These are phyloP conservation scores for Antitype chi DNA, from an alignment of 2,888 invertebrate species.

Conservation along the genomic window DNA sequence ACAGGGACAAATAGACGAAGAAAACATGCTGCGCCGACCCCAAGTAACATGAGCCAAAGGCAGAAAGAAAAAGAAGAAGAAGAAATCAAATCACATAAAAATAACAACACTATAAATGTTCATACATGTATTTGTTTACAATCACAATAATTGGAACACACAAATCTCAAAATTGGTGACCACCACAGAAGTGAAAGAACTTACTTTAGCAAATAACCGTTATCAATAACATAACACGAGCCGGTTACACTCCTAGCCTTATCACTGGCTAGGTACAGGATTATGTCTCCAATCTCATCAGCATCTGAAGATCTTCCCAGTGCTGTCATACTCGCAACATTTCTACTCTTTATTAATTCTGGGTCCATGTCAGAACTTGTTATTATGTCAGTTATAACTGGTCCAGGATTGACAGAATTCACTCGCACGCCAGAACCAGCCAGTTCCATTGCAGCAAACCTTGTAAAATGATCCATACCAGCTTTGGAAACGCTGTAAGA, in stretches of 20 bases:
- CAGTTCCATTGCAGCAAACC: conserved; percentile 90
- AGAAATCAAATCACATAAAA: background rate
- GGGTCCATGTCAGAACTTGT: background rate
- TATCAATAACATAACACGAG: conserved; percentile 33
- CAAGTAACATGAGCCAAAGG: too few relatives aligned
- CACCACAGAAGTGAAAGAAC: background rate
- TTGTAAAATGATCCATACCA: conserved; percentile 71
- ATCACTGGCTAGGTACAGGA: conserved; percentile 64
- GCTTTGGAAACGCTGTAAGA: conserved; percentile 71
- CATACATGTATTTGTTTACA: background rate
- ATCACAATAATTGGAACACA: too few relatives aligned
- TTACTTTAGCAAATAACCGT: conserved; percentile 27
- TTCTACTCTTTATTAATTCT: background rate
- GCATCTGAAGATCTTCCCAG: conserved; percentile 31
- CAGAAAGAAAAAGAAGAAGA: too few relatives aligned
- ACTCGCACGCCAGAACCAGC: conserved; percentile 94
- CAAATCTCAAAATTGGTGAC: background rate
- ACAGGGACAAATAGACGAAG: too few relatives aligned
- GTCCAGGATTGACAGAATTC: conserved; percentile 71
- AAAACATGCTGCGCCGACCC: too few relatives aligned
- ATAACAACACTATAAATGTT: background rate
- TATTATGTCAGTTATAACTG: conserved; percentile 87
- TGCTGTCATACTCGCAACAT: conserved; percentile 5
- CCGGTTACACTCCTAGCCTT: conserved; percentile 35
- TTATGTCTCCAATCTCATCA: conserved; percentile 57